phyloP scores from a whole-genome alignment of 2,113 vertebrate species.

The Meriones unguiculatus region DNA sequence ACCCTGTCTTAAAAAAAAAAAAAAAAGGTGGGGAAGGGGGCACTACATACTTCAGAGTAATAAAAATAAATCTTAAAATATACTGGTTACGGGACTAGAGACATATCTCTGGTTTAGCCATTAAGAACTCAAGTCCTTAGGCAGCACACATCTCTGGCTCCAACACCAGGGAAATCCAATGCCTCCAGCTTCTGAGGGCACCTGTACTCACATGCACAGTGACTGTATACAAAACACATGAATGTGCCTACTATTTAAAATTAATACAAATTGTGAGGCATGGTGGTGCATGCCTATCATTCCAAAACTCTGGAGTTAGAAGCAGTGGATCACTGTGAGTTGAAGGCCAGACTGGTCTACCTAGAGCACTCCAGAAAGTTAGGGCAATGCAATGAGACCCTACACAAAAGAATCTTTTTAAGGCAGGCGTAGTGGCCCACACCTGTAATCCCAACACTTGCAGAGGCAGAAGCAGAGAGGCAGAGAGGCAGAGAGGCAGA shows the following conservation, averaged over 20 bases:
- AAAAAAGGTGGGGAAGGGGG: rapidly evolving
- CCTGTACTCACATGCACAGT: neutral
- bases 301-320: neutral
- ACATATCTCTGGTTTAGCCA: neutral
- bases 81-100: neutral
- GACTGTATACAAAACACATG: neutral
- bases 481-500: no score
- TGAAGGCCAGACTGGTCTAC: neutral
- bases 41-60: neutral
- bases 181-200: neutral
- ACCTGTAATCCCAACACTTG: no score
- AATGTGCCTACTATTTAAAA: neutral
- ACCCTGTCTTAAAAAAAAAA: neutral
- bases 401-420: neutral
- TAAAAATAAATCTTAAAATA: neutral
- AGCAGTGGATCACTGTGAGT: neutral
- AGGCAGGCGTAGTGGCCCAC: no score
- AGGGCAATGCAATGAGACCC: neutral
- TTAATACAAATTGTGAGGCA: neutral
- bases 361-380: neutral
- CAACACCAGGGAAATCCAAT: neutral
- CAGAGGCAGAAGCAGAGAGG: no score
- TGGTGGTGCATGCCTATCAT: neutral
- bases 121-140: neutral
- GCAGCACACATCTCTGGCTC: neutral